Conservation (phyloP, 2,113 vertebrate species). For the Alethe diademata region DNA sequence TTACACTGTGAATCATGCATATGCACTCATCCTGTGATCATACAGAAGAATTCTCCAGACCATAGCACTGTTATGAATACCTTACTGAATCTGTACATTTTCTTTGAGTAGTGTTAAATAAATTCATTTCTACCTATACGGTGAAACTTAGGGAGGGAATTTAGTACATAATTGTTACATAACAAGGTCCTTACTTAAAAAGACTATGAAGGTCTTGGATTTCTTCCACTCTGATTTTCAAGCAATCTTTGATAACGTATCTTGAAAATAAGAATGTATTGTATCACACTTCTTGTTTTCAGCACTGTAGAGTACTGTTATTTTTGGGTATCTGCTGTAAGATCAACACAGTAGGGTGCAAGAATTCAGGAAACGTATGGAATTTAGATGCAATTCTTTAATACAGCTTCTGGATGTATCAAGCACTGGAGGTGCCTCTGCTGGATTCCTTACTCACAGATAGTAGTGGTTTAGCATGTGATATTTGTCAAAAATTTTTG, state of each 20-base stretch:
- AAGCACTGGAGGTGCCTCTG: not conserved
- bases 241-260: not conserved
- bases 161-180: not conserved
- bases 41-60: not conserved
- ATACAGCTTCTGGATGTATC: not conserved
- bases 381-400: not conserved
- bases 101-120: not conserved
- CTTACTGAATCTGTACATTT: not conserved
- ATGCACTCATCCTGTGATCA: not conserved
- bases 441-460: not conserved
- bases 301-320: not conserved
- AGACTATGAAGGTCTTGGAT: not conserved
- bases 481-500: not conserved
- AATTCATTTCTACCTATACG: accelerated
- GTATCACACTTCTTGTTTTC: not conserved
- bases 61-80: not conserved
- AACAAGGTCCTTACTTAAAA: not conserved
- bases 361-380: not conserved
- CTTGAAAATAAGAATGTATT: not conserved
- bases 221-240: not conserved
- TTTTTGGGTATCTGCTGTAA: not conserved
- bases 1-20: not conserved
- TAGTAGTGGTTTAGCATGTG: not conserved
- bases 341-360: not conserved
- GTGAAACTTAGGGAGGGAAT: not conserved